phyloP scores from a whole-genome alignment of 53 echinoderm and acorn worm genomes.

The Patiria pectinifera region DNA sequence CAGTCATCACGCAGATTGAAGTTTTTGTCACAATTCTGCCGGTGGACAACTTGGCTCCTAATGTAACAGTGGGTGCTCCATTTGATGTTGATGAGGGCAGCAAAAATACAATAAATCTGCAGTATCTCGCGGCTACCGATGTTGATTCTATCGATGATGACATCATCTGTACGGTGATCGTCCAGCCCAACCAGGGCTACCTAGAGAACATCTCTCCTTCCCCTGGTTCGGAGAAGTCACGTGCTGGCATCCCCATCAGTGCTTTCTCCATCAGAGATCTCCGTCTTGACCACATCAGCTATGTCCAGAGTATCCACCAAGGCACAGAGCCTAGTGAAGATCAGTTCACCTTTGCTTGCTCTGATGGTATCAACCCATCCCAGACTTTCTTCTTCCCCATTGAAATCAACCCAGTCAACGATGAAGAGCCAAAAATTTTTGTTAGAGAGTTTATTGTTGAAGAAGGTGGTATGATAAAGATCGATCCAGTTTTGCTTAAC shows the following conservation, averaged over 20 bases:
- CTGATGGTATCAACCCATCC: conserved; percentile 91
- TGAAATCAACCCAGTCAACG: conserved; percentile 82
- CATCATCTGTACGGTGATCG: conserved; percentile 83
- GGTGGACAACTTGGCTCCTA: conserved; percentile 89
- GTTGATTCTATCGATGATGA: conserved; percentile 93
- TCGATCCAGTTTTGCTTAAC: conserved; percentile 78
- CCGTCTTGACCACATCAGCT: conserved; percentile 96
- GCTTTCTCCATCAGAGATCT: conserved; percentile 94
- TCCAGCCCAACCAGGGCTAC: conserved; percentile 78
- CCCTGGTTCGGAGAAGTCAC: conserved; percentile 97
- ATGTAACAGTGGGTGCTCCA: conserved; percentile 76
- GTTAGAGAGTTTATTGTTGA: conserved; percentile 72
- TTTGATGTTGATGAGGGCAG: conserved; percentile 84
- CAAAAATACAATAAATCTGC: conserved; percentile 77
- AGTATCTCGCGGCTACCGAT: conserved; percentile 83
- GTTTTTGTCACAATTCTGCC: conserved; percentile 95
- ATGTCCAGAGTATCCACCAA: conserved; percentile 92
- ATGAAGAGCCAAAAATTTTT: conserved; percentile 87
- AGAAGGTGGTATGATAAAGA: conserved; percentile 78
- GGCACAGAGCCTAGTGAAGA: conserved; percentile 86
- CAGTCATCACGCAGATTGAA: conserved; percentile 89
- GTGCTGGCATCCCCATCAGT: conserved; percentile 91
- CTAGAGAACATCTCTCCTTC: conserved; percentile 97
- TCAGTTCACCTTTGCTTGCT: conserved; percentile 85
- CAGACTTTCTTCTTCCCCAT: conserved; percentile 84